Conservation (phyloP, 2,113 vertebrate species). For the Hipposideros armiger region DNA sequence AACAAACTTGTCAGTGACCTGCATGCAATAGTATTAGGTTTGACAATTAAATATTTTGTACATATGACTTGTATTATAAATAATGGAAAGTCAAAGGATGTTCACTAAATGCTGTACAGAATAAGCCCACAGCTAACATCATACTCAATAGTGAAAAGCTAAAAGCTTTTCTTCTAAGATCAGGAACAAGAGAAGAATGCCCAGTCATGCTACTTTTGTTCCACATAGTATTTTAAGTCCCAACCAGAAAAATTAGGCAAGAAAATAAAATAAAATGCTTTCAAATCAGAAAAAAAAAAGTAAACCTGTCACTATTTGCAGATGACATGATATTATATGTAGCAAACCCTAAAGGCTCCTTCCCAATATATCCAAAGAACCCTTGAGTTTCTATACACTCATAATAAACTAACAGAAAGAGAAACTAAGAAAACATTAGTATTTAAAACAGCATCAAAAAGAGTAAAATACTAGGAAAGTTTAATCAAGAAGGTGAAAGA, state of each 20-base stretch:
- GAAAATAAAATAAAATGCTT: background rate
- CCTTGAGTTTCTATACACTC: background rate
- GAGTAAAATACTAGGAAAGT: background rate
- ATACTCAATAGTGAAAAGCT: background rate
- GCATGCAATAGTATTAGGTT: conserved; percentile 58
- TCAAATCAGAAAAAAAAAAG: background rate
- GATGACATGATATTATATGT: background rate
- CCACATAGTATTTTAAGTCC: background rate
- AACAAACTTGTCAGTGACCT: conserved; percentile 77
- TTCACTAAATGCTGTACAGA: conserved; percentile 60
- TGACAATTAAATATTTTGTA: conserved; percentile 81
- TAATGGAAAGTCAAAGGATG: conserved; percentile 67
- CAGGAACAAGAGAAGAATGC: background rate
- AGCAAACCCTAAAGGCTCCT: background rate
- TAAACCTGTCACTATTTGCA: background rate
- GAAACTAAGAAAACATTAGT: background rate
- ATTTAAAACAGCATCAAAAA: background rate
- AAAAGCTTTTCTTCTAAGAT: background rate
- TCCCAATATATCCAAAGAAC: background rate
- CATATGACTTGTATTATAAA: conserved; percentile 67
- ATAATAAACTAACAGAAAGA: background rate
- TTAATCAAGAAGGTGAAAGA: background rate
- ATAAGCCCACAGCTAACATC: background rate
- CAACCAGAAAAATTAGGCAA: background rate
- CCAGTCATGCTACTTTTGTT: background rate